These are phyloP conservation scores for Ornithorhynchus anatinus DNA, from an alignment of 2,113 vertebrate species.

Conservation along the genomic window DNA sequence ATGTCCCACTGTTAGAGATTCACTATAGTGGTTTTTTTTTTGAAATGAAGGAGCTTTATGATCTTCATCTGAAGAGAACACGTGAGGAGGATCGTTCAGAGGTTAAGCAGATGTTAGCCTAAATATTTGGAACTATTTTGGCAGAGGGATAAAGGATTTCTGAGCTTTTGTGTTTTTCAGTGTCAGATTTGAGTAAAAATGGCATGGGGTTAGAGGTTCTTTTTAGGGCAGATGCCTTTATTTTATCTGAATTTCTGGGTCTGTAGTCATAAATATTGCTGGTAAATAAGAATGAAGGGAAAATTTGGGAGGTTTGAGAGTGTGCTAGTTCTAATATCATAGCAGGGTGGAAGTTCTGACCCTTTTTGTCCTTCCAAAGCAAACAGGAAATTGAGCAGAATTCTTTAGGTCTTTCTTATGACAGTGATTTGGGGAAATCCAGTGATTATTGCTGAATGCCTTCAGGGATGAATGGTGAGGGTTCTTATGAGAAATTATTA, in stretches of 20 bases:
- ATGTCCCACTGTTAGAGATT: constrained; percentile 3
- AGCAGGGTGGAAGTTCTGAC: neutral
- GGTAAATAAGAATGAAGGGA: neutral
- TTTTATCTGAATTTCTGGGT: neutral
- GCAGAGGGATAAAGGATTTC: neutral
- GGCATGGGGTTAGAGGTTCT: too few species aligned
- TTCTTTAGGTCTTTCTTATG: neutral
- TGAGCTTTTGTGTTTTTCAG: constrained; percentile 1
- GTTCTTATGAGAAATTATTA: too few species aligned
- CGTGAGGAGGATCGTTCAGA: constrained; percentile 51
- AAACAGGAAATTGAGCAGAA: neutral
- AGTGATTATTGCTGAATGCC: neutral
- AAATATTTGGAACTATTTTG: constrained; percentile 10
- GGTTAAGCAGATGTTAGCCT: constrained; percentile 69
- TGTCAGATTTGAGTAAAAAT: constrained; percentile 23
- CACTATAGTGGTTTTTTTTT: neutral
- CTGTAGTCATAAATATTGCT: neutral
- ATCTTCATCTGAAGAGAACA: constrained; percentile 58
- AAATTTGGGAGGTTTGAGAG: too few species aligned
- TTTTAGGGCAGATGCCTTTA: neutral
- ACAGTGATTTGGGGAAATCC: neutral
- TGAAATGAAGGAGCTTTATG: constrained; percentile 47
- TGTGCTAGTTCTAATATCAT: neutral
- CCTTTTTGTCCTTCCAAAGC: neutral
- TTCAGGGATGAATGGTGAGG: too few species aligned